phyloP scores from a whole-genome alignment of 2,888 invertebrate species.

The Brachyptera risi region DNA sequence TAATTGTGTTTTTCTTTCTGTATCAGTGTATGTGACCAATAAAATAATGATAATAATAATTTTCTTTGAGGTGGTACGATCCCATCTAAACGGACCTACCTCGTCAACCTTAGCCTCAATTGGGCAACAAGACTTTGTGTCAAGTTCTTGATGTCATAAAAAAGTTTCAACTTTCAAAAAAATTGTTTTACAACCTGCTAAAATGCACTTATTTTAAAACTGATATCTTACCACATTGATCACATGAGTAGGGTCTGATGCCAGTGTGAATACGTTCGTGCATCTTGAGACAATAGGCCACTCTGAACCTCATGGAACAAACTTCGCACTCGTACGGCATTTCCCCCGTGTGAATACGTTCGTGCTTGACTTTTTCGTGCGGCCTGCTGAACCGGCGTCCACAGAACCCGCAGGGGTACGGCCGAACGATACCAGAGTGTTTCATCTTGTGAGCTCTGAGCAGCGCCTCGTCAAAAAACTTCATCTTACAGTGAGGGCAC shows the following conservation, averaged over 20 bases:
- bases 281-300: slow-evolving; percentile 72
- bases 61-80: no score
- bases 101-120: no score
- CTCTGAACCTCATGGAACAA: slow-evolving; percentile 75
- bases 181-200: background rate
- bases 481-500: slow-evolving; percentile 68
- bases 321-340: slow-evolving; percentile 76
- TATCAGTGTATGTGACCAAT: no score
- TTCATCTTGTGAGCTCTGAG: slow-evolving; percentile 71
- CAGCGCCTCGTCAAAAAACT: slow-evolving; percentile 61
- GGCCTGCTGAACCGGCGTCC: slow-evolving; percentile 66
- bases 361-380: slow-evolving; percentile 76
- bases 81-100: no score
- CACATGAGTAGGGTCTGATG: slow-evolving; percentile 69
- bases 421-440: slow-evolving; percentile 49
- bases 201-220: no score
- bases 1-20: no score
- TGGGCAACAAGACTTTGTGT: no score
- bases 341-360: slow-evolving; percentile 78
- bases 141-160: no score
- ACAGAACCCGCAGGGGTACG: slow-evolving; percentile 69
- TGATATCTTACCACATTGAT: slow-evolving; percentile 56
- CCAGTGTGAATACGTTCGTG: slow-evolving; percentile 79
- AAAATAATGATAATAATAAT: no score
- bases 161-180: no score